phyloP scores from a whole-genome alignment of 2,113 vertebrate species.

The Anhinga rufa region DNA sequence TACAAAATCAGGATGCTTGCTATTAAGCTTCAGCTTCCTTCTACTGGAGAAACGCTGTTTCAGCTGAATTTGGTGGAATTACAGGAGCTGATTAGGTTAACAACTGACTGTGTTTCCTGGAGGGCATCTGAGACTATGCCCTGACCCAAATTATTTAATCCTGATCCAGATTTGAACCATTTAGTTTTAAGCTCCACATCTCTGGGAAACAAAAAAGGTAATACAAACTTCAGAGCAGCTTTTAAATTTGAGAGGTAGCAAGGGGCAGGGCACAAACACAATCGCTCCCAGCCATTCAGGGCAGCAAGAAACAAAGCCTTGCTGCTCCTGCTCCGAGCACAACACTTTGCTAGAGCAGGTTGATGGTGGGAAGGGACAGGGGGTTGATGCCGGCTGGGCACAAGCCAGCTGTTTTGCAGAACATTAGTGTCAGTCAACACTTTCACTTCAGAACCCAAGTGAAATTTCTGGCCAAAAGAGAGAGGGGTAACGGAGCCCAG shows the following conservation, averaged over 20 bases:
- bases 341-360: neutral
- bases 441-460: neutral
- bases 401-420: neutral
- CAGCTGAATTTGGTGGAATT: slow-evolving; percentile 46
- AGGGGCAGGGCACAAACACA: neutral
- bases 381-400: neutral
- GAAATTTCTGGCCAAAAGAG: neutral
- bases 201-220: neutral
- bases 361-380: neutral
- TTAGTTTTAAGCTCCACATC: neutral
- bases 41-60: neutral
- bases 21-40: slow-evolving; percentile 22
- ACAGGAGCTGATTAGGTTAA: slow-evolving; percentile 49
- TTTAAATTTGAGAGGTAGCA: neutral
- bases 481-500: neutral
- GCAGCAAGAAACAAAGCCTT: neutral
- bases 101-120: slow-evolving; percentile 4
- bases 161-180: neutral
- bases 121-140: neutral
- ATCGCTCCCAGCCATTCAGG: neutral
- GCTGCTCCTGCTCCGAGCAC: fast-evolving
- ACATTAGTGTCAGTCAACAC: neutral
- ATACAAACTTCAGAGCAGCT: neutral
- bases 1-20: neutral
- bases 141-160: slow-evolving; percentile 24